Conservation (phyloP, 2,113 vertebrate genomes). For the Hippocampus abdominalis region DNA sequence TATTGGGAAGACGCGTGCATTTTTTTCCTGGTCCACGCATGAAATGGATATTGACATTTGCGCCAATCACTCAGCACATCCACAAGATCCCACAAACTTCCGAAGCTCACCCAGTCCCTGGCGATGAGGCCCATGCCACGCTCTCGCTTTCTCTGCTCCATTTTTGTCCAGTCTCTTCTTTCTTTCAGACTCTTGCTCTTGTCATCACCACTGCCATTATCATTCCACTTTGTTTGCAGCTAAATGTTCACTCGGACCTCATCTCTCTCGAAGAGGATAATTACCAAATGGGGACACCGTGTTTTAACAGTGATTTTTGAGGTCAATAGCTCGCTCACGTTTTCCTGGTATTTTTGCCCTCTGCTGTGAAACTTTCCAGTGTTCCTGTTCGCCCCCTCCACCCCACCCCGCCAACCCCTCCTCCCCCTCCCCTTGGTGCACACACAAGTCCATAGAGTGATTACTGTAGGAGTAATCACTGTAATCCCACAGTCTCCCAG, state of each 20-base stretch:
- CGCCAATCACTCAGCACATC: constrained; percentile 51
- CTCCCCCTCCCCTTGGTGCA: constrained; percentile 3
- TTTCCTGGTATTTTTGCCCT: constrained; percentile 45
- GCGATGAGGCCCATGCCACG: constrained; percentile 65
- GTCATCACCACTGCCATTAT: constrained; percentile 34
- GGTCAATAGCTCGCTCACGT: constrained; percentile 55
- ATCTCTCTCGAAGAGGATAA: constrained; percentile 62
- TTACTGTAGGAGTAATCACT: constrained; percentile 44
- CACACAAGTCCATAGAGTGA: constrained; percentile 42
- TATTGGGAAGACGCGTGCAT: not conserved
- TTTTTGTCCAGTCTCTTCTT: constrained; percentile 46
- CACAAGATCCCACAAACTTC: constrained; percentile 72
- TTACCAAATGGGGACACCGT: constrained; percentile 67
- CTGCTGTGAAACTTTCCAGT: constrained; percentile 38
- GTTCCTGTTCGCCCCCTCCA: constrained; percentile 3
- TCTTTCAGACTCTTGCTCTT: constrained; percentile 42
- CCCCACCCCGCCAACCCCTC: not conserved
- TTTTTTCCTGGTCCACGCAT: not conserved
- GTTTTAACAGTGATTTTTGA: constrained; percentile 58
- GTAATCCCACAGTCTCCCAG: constrained; percentile 47
- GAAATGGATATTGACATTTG: constrained; percentile 3
- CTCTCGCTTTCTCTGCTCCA: constrained; percentile 25
- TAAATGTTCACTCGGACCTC: constrained; percentile 65
- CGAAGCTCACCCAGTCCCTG: constrained; percentile 73
- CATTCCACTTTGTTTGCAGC: constrained; percentile 63